phyloP scores from a whole-genome alignment of 2,888 invertebrate genomes.

The Drosophila ochracea region DNA sequence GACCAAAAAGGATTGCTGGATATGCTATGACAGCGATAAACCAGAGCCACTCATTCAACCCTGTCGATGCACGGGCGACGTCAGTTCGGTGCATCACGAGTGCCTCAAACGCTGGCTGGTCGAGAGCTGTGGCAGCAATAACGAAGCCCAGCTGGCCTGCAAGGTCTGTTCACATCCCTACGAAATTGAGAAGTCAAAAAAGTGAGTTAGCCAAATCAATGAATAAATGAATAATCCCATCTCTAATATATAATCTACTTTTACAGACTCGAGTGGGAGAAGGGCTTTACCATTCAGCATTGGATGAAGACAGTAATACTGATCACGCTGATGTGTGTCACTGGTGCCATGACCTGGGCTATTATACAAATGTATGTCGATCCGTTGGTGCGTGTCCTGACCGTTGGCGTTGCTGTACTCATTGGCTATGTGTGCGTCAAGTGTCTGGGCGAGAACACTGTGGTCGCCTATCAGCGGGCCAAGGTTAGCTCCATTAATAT shows the following conservation, averaged over 20 bases:
- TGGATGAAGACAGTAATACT: slow-evolving; percentile 93
- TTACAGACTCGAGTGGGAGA: slow-evolving; percentile 91
- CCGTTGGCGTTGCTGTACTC: slow-evolving; percentile 92
- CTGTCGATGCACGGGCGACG: slow-evolving; percentile 96
- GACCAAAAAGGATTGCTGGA: slow-evolving; percentile 93
- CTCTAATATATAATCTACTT: too few relatives aligned
- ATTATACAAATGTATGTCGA: slow-evolving; percentile 91
- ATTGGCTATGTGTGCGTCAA: slow-evolving; percentile 95
- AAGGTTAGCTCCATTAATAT: slow-evolving; percentile 95
- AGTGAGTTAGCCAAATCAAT: slow-evolving; percentile 83
- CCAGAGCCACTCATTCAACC: slow-evolving; percentile 94
- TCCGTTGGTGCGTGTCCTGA: slow-evolving; percentile 91
- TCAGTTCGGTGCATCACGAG: slow-evolving; percentile 96
- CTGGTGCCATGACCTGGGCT: slow-evolving; percentile 92
- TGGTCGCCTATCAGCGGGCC: slow-evolving; percentile 95
- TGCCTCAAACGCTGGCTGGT: slow-evolving; percentile 95
- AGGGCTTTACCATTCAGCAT: slow-evolving; percentile 92
- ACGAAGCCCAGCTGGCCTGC: slow-evolving; percentile 90
- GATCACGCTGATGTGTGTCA: slow-evolving; percentile 91
- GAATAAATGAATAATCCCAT: not conserved
- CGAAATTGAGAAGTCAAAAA: slow-evolving; percentile 91
- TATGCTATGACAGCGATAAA: slow-evolving; percentile 94
- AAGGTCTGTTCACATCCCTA: slow-evolving; percentile 94
- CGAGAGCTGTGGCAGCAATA: slow-evolving; percentile 91
- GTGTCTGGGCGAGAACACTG: slow-evolving; percentile 94